Percentiles rank a stretch among this genome's conserved stretches.
Conservation (phyloP, 2,888 invertebrate species). For the Nephrotoma guestfalica region DNA sequence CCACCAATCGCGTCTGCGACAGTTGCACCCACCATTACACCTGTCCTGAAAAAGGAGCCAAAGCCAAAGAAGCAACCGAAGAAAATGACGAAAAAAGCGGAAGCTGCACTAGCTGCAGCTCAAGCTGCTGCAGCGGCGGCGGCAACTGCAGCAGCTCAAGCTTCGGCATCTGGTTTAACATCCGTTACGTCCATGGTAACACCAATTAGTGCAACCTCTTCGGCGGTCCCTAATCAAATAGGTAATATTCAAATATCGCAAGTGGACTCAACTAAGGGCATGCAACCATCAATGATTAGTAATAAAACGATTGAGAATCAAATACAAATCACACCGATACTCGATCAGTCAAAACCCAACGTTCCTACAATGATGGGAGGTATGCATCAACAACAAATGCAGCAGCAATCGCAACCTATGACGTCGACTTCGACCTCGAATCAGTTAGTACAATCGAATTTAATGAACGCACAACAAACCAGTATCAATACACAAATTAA, state of each 20-base stretch:
- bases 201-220: background rate
- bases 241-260: constrained; percentile 35
- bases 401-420: constrained; percentile 5
- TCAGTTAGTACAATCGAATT: constrained; percentile 3
- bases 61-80: constrained; percentile 6
- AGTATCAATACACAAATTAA: background rate
- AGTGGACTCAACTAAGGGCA: constrained; percentile 22
- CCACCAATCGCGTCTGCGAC: constrained; percentile 7
- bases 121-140: constrained; percentile 5
- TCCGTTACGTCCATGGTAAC: constrained; percentile 13
- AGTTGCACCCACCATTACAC: background rate
- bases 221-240: constrained; percentile 31
- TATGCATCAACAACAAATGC: constrained; percentile 14
- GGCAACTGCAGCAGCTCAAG: constrained; percentile 1
- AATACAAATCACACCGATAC: constrained; percentile 33
- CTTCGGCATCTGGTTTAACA: constrained; percentile 4
- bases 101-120: background rate
- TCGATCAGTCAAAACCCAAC: constrained; percentile 15
- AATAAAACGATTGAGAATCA: constrained; percentile 29
- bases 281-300: constrained; percentile 17
- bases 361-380: constrained; percentile 2
- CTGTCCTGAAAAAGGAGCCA: constrained; percentile 5
- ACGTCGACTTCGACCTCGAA: constrained; percentile 8
- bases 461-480: constrained; percentile 6
- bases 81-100: constrained; percentile 6